Base-by-base conservation (phyloP, 1,140 invertebrate genomes). In the Catajapyx aquilonaris region DNA sequence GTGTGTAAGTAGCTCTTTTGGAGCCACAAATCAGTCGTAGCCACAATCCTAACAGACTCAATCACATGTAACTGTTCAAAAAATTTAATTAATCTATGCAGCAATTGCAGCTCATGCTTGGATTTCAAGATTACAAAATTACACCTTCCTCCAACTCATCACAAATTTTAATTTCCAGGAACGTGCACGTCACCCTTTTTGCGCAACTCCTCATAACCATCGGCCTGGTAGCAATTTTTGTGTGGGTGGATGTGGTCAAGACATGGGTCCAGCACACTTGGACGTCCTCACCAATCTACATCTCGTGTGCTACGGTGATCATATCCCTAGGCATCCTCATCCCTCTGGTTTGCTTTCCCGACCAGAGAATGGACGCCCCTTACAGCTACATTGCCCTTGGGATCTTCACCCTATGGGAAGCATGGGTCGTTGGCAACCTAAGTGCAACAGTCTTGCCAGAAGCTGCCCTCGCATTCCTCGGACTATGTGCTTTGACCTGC, bases 361-460 rank as follows among this genome's bases (percentile, higher is more conserved):
- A 66, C 48, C 71, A 94, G 0, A 65, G 88, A 31, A 69, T 88
- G 19, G 73, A 72, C 48, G 67, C 76, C 28, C 91, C 90, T 0
- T 73, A 71, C 52, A 97, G 96, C 54, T 80, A 83, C 50, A 76
- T 97, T 31, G 78, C 91, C 50, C 62, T 97, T 2, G 68, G 63
- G 5, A 44, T 93, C 1, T 95, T 96, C 52, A 88, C 84, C 0
- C 10, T 72, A 0, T 77, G 76, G 1, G 70, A 88, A 63, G 68
- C 69, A 20, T 79, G 87, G 47, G 48, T 88, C 17, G 55, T 90
- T 20, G 81, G 73, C 1, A 62, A 69, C 31, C 57, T 67, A 2
- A 59, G 78, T 16, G 67, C 69, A 39, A 79, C 69, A 46, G 42
- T 65, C 0, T 53, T 52, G 4, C n/a, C n/a, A n/a, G 43, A 60